These are phyloP conservation scores for Bujurquina vittata DNA, from an alignment of 2,113 vertebrate species.

Conservation along the genomic window DNA sequence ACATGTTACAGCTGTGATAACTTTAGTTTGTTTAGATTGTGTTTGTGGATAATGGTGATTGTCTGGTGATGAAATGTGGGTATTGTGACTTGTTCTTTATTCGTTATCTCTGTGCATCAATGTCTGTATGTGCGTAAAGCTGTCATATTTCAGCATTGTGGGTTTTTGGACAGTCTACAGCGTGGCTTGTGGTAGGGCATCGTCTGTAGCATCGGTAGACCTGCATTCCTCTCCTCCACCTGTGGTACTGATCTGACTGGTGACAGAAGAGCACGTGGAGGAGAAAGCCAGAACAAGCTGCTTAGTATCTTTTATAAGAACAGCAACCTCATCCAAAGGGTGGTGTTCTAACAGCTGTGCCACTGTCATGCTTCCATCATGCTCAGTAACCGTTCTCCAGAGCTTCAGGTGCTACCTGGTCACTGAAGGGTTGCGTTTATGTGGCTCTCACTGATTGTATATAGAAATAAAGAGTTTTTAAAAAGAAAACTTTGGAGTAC, in stretches of 20 bases:
- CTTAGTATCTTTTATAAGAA: slow-evolving; percentile 23
- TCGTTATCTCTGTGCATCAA: slow-evolving; percentile 40
- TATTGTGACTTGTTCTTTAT: slow-evolving; percentile 25
- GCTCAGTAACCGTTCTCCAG: slow-evolving; percentile 21
- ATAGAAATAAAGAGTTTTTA: slow-evolving; percentile 74
- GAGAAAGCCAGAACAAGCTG: slow-evolving; percentile 22
- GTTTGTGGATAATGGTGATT: slow-evolving; percentile 31
- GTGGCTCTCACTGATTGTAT: slow-evolving; percentile 70
- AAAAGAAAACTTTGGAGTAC: slow-evolving; percentile 42
- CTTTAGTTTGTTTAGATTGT: slow-evolving; percentile 30
- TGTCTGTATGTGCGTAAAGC: slow-evolving; percentile 38
- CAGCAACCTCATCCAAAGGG: neutral
- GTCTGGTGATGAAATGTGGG: slow-evolving; percentile 41
- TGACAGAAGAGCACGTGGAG: slow-evolving; percentile 22
- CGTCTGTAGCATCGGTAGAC: slow-evolving; percentile 58
- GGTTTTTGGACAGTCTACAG: slow-evolving; percentile 11
- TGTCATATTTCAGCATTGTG: slow-evolving; percentile 26
- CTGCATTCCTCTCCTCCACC: slow-evolving; percentile 47
- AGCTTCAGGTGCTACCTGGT: slow-evolving; percentile 48
- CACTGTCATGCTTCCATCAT: neutral
- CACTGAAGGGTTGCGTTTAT: slow-evolving; percentile 41
- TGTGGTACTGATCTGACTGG: slow-evolving; percentile 48
- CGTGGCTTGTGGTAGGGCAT: slow-evolving; percentile 25
- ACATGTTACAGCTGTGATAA: slow-evolving; percentile 47
- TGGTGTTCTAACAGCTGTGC: slow-evolving; percentile 31